Base-by-base conservation (phyloP, 1,140 invertebrate genomes). In the Temnothorax curvispinosus region DNA sequence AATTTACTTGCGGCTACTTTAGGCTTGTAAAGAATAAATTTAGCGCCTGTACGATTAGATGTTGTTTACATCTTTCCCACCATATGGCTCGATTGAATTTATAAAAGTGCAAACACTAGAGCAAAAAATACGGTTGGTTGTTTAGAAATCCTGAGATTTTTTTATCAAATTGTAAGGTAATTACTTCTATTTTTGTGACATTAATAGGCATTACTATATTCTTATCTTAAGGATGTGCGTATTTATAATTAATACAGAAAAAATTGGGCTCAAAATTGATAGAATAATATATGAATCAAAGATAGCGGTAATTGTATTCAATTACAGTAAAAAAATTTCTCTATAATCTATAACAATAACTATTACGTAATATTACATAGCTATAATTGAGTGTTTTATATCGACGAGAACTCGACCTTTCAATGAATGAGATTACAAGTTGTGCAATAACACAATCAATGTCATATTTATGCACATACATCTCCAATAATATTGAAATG, bases 371-470 rank as follows among this genome's bases (percentile, higher is more conserved):
- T 56, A 87, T 76, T 81, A 81, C 32, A 76, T 67, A 86, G 56
- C 15, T 64, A 89, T 80, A 38, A 35, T 87, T 89, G 65, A 88
- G 81, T 82, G 41, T 84, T 78, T 32, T 69, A 76, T 56, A 80
- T 80, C 67, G 9, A 41, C 50, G 58, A 88, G 41, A 47, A 86
- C 77, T 86, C 54, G 41, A 78, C 52, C 84, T 84, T 78, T 21
- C 67, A 52, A 72, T 71, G 67, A 88, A 85, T 89, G 88, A 89
- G 88, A 88, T 89, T 90, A 80, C 75, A 80, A 38, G 64, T 62
- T 89, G 65, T 62, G 80, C 69, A 67, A 90, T 84, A 87, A 87
- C 58, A 87, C 62, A 90, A 50, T 52, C 54, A 47, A 41, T 76
- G 60, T 74, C 56, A 90, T 82, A 27, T 47, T 77, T 72, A 71